Percentiles rank a stretch among this genome's conserved stretches.
These are phyloP conservation scores for Trochalopteron elliotii DNA, from an alignment of 2,113 vertebrate genomes.

Conservation along the genomic window DNA sequence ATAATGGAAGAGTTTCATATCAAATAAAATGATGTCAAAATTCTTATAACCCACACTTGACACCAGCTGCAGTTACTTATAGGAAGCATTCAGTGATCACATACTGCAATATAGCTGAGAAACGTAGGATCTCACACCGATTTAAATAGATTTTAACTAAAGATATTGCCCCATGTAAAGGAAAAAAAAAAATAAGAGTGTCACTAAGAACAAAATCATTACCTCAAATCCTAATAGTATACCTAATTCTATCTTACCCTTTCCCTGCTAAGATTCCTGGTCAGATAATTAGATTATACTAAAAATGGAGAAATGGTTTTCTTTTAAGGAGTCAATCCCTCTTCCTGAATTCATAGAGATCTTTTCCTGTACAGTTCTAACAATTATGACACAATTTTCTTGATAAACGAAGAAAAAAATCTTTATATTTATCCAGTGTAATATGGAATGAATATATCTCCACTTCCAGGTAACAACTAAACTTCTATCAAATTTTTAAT, in stretches of 20 bases:
- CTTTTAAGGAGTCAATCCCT: background rate
- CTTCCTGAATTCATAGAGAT: background rate
- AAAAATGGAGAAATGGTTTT: background rate
- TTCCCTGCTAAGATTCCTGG: background rate
- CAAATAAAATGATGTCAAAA: background rate
- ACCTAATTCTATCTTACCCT: background rate
- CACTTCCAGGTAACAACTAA: background rate
- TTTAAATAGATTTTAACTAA: background rate
- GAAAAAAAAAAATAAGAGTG: background rate
- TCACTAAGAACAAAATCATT: background rate
- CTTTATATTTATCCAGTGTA: background rate
- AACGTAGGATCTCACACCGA: background rate
- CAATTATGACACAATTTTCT: background rate
- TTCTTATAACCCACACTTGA: background rate
- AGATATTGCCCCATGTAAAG: background rate
- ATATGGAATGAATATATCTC: background rate
- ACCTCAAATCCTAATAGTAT: background rate
- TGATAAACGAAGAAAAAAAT: background rate
- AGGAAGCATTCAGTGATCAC: background rate
- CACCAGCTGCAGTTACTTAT: background rate
- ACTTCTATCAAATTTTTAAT: background rate
- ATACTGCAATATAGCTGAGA: background rate
- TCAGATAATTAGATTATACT: background rate
- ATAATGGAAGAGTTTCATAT: background rate
- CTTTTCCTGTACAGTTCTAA: background rate